phyloP scores from a whole-genome alignment of 1,140 invertebrate genomes.

The Cyclargus thomasi region DNA sequence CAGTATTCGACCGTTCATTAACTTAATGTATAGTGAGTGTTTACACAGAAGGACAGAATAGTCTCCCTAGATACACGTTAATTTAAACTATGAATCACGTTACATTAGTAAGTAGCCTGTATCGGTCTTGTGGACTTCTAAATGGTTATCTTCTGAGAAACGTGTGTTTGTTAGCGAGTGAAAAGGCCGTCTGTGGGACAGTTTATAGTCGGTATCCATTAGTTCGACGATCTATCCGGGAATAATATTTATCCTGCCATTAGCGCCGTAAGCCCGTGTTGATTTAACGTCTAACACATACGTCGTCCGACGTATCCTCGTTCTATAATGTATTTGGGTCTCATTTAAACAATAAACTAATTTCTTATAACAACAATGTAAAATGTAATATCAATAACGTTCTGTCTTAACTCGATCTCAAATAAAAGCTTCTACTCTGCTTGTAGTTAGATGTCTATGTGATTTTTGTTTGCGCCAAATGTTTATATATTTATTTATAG shows the following conservation, averaged over 20 bases:
- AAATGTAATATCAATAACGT: too few species aligned
- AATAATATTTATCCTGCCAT: slow-evolving; percentile 1
- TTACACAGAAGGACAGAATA: too few species aligned
- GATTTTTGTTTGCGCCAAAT: too few species aligned
- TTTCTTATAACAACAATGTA: too few species aligned
- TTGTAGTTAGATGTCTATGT: too few species aligned
- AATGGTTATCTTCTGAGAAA: not conserved
- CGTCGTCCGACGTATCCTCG: not conserved
- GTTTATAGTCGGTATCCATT: not conserved
- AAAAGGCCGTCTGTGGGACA: not conserved
- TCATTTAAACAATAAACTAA: not conserved
- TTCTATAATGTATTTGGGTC: too few species aligned
- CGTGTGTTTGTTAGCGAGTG: not conserved
- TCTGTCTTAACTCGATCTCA: too few species aligned
- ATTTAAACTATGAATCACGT: not conserved
- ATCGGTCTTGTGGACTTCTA: not conserved
- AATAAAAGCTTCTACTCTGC: too few species aligned
- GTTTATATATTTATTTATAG: too few species aligned
- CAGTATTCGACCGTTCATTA: too few species aligned
- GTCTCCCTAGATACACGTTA: too few species aligned
- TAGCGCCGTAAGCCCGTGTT: not conserved
- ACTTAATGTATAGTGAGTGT: too few species aligned
- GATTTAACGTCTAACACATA: not conserved
- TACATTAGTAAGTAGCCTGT: not conserved
- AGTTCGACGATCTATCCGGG: not conserved